Base-by-base conservation (phyloP, 1,140 invertebrate species). In the Octopus sinensis region DNA sequence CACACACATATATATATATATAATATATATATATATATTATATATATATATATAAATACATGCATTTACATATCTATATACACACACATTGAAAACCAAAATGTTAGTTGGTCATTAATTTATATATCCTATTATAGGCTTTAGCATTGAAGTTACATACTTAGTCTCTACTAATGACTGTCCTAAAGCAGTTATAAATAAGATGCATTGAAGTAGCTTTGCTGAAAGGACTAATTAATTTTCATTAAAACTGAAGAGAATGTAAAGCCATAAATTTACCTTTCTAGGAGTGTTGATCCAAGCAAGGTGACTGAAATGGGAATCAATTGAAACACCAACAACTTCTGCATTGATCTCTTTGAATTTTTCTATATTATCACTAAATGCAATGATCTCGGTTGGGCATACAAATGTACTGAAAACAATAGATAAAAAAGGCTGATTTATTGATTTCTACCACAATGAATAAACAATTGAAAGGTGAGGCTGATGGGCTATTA, bases 331-430 rank as follows among this genome's bases (percentile, higher is more conserved):
- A 7, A 94, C 93, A 30, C 86, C 97, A 86, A 98, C 93, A 5
- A 98, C 90, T 92, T 97, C 96, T 2, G 95, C 93, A 87, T 97
- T 96, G 4, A 97, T 92, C 88, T 94, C 94, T 54, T 91, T 92
- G 86, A 98, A 98, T 88, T 97, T 96, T 77, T 95, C 93, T 53
- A 96, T 92, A 84, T 95, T 92, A 90, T 98, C 96, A 83, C 96
- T 97, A 89, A 98, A 98, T n/a, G 96, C 96, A 81, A 97, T 93
- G 82, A 98, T 97, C 92, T 98, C 96, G 54, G 97, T 98, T n/a
- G 96, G 96, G 87, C 96, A 98, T 1, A 98, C 96, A 92, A 98
- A 98, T 4, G 96, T 98, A 88, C 96, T 97, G 91, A 73, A 88
- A 88, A 43, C 1, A 43, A 43, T 43, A 43, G 30, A 43, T 43